Base-by-base conservation (phyloP, 2,113 vertebrate species). In the Cromileptes altivelis region DNA sequence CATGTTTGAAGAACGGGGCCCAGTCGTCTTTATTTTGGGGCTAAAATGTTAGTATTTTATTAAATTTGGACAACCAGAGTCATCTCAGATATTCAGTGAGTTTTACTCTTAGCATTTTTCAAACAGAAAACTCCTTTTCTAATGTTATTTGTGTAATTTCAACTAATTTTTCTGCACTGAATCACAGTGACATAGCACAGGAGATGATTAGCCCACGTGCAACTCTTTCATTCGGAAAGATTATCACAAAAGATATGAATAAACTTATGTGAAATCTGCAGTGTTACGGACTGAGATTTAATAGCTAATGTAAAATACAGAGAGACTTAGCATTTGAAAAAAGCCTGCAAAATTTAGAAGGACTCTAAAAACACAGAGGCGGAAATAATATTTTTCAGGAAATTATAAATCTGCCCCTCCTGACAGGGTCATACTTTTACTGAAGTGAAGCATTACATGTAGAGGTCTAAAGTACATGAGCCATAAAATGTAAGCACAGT, bases 381-480 rank as follows among this genome's bases (percentile, higher is more conserved):
- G 2, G 45, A 11, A 47, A 12, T 11, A 8, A 37, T 37, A 7
- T 37, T 37, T 37, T 7, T 6, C 33, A 37, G 33, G 6, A 37
- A 37, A 37, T 15, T 49, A 4, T 4, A 49, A 49, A 15, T 4
- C 47, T 49, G 47, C 4, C 14, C 47, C 47, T 49, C 47, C 47
- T 49, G 47, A 14, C 13, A 14, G 47, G 33, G 33, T 37, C 33
- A 37, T 37, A 37, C 1, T 7, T 37, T 37, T 37, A 37, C 33
- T 37, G 23, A 27, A 19, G 3, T 58, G 70, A 60, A 75, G 27
- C 33, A 40, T 23, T n/a, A 23, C 0, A 0, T 37, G 2, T 18
- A 42, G 50, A 57, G 8, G 33, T 75, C 42, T 53, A 74, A 79
- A 57, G 71, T 74, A 12, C 47, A 64, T 10, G 19, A 57, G 19